Base-by-base conservation (phyloP, 2,113 vertebrate genomes). In the Macheiramphus alcinus region DNA sequence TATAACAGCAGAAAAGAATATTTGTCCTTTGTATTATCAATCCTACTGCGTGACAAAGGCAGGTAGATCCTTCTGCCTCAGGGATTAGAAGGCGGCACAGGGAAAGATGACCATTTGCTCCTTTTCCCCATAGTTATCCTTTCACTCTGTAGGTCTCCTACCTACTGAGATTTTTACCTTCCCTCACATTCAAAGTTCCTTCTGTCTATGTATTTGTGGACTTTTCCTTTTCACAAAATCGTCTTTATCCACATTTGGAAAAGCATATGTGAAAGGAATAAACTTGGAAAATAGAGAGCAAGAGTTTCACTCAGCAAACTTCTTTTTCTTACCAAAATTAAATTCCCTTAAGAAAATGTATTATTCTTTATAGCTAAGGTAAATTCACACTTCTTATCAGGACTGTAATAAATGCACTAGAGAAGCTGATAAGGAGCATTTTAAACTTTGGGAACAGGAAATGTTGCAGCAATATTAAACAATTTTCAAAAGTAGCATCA, bases 11-110 rank as follows among this genome's bases (percentile, higher is more conserved):
- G 63, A 95, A 86, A 95, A 88, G 87, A 92, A 76, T 94, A 96
- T 90, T 92, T 96, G 93, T 97, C 92, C 62, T 96, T 95, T 95
- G 66, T 34, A 1, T 91, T 96, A 88, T 70, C 70, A 92, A 31
- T 86, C 92, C 74, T 65, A 90, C 87, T 93, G 94, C 68, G 62
- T 70, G 85, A 82, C 66, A 94, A 93, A 94, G 53, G 45, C 87
- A 80, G 79, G 79, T 70, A 93, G 92, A 96, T 72, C 78, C 91
- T 86, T 93, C 76, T 95, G 80, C 73, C 84, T 91, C 73, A 36
- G 56, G 91, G 93, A 94, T 93, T 89, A 96, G 76, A 95, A 86
- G 88, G 3, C 1, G 5, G 10, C 63, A 80, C 38, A 67, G 56
- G 61, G 48, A 94, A 96, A 81, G 65, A 79, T 85, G 89, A 75